phyloP scores from a whole-genome alignment of 1,140 invertebrate species.

The Ceratitis capitata region DNA sequence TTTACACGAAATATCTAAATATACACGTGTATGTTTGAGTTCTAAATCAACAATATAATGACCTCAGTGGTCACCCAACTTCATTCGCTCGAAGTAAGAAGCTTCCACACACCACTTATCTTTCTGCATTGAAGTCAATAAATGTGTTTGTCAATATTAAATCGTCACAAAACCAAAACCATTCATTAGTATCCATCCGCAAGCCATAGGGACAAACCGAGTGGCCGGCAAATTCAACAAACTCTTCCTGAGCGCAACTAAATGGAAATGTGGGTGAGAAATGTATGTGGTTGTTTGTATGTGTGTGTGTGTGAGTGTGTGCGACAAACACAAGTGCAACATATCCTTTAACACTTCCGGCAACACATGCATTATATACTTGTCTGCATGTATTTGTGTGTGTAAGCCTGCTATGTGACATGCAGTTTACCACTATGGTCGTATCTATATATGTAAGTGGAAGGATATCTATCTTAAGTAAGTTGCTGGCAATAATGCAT shows the following conservation, averaged over 20 bases:
- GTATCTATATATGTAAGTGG: neutral
- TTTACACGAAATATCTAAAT: neutral
- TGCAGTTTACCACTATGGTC: too few species aligned
- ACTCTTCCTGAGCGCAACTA: neutral
- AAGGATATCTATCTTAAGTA: neutral
- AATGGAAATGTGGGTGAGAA: too few species aligned
- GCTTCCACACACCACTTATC: neutral
- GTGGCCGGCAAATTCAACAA: neutral
- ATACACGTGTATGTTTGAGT: neutral
- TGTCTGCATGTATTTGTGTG: neutral
- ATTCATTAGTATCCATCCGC: slow-evolving; percentile 21
- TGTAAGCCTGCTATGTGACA: too few species aligned
- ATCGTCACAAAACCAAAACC: slow-evolving; percentile 31
- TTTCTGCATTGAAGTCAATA: neutral
- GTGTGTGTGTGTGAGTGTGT: too few species aligned
- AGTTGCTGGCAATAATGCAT: neutral
- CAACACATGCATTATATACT: neutral
- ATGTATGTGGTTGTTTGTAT: too few species aligned
- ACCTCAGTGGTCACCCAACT: too few species aligned
- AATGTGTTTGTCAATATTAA: slow-evolving; percentile 38
- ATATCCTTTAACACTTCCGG: slow-evolving; percentile 35
- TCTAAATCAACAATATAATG: neutral
- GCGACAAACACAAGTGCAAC: slow-evolving; percentile 18
- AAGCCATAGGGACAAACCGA: slow-evolving; percentile 36
- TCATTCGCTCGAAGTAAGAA: neutral